Evolutionary conservation across 2,797 vertebrate genomes (phyloP).

Genomic region (Hoplostethus atlanticus): DNA sequence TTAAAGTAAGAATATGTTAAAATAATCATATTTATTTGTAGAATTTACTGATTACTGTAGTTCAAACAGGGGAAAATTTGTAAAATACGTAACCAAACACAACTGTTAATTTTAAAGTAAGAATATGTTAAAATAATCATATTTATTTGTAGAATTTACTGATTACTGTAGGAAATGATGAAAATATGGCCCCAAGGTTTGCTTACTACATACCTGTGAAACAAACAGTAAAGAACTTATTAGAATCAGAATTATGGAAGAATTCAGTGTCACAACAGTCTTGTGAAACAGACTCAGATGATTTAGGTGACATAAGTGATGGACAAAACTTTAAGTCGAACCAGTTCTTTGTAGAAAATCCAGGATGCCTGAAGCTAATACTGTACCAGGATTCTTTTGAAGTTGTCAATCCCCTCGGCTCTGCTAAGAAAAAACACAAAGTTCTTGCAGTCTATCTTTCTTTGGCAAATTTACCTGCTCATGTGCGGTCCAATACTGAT

Average conservation of each 20-base stretch:
- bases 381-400: slow-evolving; percentile 45
- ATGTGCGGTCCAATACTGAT: slow-evolving; percentile 17
- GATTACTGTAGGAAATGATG: slow-evolving; percentile 33
- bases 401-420: slow-evolving; percentile 22
- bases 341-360: slow-evolving; percentile 40
- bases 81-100: too few species aligned
- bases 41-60: too few species aligned
- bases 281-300: slow-evolving; percentile 22
- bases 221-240: too few species aligned
- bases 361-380: slow-evolving; percentile 31
- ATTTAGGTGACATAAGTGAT: slow-evolving; percentile 38
- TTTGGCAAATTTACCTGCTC: slow-evolving; percentile 25
- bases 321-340: slow-evolving; percentile 40
- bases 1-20: too few species aligned
- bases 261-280: slow-evolving; percentile 23
- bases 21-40: too few species aligned
- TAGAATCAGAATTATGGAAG: slow-evolving; percentile 1
- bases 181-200: slow-evolving; percentile 28
- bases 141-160: too few species aligned
- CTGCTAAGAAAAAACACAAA: slow-evolving; percentile 40
- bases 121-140: too few species aligned
- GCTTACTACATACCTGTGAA: background rate
- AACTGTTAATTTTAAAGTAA: too few species aligned
- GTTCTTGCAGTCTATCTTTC: slow-evolving; percentile 33
- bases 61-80: too few species aligned